Percentiles rank a stretch among this genome's conserved stretches.
These are phyloP conservation scores for Petroica traversi DNA, from an alignment of 2,113 vertebrate species.

Conservation along the genomic window DNA sequence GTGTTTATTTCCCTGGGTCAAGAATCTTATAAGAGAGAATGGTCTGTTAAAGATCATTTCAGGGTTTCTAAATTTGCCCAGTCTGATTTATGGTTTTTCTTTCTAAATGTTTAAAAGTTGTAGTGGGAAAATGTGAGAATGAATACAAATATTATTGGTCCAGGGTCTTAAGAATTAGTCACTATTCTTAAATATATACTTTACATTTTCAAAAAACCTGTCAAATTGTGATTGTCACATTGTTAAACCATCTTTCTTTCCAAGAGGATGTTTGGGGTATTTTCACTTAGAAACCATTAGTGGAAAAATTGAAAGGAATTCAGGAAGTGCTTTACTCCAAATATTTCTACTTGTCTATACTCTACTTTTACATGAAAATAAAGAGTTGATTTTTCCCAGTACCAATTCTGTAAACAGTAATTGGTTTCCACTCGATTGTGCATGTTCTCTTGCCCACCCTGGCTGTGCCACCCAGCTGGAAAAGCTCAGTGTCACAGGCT, in stretches of 20 bases:
- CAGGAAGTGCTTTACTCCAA: neutral
- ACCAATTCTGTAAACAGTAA: neutral
- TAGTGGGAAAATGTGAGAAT: slow-evolving; percentile 24
- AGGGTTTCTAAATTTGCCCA: slow-evolving; percentile 20
- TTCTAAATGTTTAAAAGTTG: slow-evolving; percentile 10
- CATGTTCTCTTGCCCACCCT: neutral
- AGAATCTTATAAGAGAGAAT: neutral
- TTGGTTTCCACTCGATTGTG: neutral
- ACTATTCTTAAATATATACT: neutral
- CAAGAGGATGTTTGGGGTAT: neutral
- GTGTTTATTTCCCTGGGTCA: slow-evolving; percentile 50
- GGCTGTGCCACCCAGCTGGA: neutral
- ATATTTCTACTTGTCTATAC: neutral
- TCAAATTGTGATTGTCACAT: neutral
- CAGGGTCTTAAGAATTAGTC: neutral
- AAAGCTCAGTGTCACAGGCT: neutral
- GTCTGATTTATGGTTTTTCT: neutral
- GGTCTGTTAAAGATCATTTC: neutral
- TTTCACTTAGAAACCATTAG: neutral
- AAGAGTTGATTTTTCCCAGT: neutral
- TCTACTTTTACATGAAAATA: neutral
- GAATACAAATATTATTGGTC: neutral
- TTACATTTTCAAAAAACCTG: neutral
- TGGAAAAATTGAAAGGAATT: neutral
- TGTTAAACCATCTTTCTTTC: neutral